Conservation (phyloP, 53 echinoderm and acorn worm genomes). For the Actinopyga echinites region DNA sequence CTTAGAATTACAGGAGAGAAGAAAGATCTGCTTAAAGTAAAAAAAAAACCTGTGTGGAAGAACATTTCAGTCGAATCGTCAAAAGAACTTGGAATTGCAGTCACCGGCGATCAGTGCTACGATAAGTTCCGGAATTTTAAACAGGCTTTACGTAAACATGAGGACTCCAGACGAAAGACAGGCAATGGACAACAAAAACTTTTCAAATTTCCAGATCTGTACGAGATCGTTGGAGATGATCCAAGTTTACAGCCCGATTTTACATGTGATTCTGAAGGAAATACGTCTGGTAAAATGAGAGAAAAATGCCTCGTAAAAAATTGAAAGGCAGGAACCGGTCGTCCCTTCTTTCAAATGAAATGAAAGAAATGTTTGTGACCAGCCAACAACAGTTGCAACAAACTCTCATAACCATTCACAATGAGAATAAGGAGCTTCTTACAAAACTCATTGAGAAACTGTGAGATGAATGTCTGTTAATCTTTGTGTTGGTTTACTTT, state of each 20-base stretch:
- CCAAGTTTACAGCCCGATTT: conserved; percentile 1
- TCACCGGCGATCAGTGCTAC: neutral
- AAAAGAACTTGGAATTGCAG: neutral
- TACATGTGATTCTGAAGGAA: neutral
- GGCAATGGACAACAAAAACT: neutral
- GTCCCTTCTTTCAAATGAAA: neutral
- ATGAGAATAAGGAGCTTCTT: neutral
- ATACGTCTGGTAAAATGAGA: neutral
- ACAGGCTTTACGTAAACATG: neutral
- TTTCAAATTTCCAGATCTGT: neutral
- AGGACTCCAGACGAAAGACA: neutral
- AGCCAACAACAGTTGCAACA: neutral
- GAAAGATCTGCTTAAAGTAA: too few relatives aligned
- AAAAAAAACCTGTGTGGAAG: neutral
- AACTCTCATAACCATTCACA: neutral
- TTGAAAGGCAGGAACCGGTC: neutral
- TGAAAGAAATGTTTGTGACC: neutral
- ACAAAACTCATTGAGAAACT: conserved; percentile 16
- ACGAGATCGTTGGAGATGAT: neutral
- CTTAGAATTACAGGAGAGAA: too few relatives aligned
- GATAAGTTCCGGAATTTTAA: neutral
- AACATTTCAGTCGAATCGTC: neutral
- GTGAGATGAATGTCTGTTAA: neutral
- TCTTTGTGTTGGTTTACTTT: neutral
- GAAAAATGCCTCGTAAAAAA: neutral